Evolutionary conservation across 1,140 invertebrate genomes (phyloP).

Genomic region (Heliconius congener): DNA sequence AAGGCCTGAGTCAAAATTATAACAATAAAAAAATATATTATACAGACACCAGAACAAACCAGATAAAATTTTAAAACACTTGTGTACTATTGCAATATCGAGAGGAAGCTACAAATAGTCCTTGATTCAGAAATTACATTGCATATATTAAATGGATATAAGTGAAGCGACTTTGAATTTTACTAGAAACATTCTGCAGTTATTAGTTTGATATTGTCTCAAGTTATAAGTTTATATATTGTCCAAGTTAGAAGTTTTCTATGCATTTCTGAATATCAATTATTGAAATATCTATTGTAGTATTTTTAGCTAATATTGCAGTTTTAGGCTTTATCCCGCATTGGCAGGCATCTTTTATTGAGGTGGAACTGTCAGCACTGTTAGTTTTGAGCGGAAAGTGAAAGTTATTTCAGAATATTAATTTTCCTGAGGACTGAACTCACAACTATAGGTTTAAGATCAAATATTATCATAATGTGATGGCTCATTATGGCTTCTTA

Average conservation of each 20-base stretch:
- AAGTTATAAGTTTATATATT: too few species aligned
- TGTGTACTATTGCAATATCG: conserved; percentile 15
- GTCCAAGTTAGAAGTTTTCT: neutral
- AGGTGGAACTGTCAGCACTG: too few species aligned
- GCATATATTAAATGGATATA: conserved; percentile 19
- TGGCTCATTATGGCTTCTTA: too few species aligned
- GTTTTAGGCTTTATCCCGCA: too few species aligned
- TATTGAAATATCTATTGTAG: neutral
- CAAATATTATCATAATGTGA: too few species aligned
- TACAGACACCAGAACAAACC: neutral
- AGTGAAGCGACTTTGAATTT: conserved; percentile 9
- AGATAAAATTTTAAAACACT: conserved; percentile 8
- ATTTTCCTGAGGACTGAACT: too few species aligned
- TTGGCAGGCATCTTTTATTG: too few species aligned
- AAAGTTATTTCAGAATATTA: too few species aligned
- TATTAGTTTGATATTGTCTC: conserved; percentile 14
- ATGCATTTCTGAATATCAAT: neutral
- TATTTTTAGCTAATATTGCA: neutral
- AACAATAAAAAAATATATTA: too few species aligned
- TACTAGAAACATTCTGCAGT: conserved; percentile 13
- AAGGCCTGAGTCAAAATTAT: too few species aligned
- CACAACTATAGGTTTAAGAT: too few species aligned
- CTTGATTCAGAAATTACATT: conserved; percentile 21
- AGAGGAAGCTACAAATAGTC: conserved; percentile 17
- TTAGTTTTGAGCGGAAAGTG: too few species aligned